Conservation (phyloP, 2,888 invertebrate species). For the Polyommatus icarus region DNA sequence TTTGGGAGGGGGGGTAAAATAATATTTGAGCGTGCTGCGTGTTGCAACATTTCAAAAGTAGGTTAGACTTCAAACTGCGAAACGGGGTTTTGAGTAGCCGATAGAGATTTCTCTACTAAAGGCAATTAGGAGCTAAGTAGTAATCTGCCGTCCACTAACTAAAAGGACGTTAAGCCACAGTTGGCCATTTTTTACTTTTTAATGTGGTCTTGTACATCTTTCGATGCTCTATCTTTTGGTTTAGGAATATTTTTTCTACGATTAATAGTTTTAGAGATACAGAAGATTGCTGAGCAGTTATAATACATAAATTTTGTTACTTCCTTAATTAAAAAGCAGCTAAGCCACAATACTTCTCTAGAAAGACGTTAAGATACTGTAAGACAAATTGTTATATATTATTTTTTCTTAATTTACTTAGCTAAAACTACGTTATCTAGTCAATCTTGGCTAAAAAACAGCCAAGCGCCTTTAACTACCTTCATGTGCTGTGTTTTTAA, state of each 20-base stretch:
- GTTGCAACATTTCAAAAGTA: not conserved
- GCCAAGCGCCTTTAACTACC: no score
- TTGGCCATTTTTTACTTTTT: not conserved
- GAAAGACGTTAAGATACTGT: slow-evolving; percentile 16
- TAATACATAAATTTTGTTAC: slow-evolving; percentile 20
- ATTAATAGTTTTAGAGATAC: slow-evolving; percentile 15
- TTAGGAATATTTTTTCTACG: slow-evolving; percentile 10
- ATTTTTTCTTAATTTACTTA: not conserved
- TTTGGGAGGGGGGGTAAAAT: not conserved
- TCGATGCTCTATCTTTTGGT: not conserved
- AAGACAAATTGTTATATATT: not conserved
- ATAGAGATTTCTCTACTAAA: not conserved
- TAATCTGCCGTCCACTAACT: slow-evolving; percentile 18
- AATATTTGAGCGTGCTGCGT: not conserved
- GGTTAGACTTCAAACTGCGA: not conserved
- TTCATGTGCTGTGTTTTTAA: no score
- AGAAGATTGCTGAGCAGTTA: slow-evolving; percentile 27
- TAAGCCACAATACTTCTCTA: not conserved
- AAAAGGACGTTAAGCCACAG: slow-evolving; percentile 23
- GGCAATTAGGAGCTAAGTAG: not conserved
- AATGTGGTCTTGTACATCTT: no score
- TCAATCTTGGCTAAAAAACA: no score
- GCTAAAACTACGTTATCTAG: not conserved
- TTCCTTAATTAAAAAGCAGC: slow-evolving; percentile 23
- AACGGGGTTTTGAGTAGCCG: not conserved